phyloP scores from a whole-genome alignment of 1,140 invertebrate genomes.

The Eupristina koningsbergeri region DNA sequence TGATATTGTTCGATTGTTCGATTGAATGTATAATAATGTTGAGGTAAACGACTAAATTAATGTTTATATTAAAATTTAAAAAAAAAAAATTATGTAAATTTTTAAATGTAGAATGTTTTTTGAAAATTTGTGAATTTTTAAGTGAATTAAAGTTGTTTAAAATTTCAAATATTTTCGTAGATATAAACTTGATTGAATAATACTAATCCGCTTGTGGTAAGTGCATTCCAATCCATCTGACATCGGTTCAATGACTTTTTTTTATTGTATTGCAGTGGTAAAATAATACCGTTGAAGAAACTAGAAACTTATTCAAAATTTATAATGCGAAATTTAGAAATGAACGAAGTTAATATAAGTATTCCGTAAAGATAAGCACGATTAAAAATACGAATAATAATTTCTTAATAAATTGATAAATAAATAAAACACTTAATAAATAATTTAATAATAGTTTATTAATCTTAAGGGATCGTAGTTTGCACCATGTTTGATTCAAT shows the following conservation, averaged over 20 bases:
- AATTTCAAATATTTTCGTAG: neutral
- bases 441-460: slow-evolving; percentile 51
- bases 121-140: too few species aligned
- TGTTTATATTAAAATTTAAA: too few species aligned
- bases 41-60: too few species aligned
- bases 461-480: slow-evolving; percentile 38
- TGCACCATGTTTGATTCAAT: slow-evolving; percentile 46
- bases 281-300: neutral
- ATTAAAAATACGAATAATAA: neutral
- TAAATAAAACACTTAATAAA: slow-evolving; percentile 40
- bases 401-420: neutral
- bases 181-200: neutral
- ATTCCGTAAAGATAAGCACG: neutral
- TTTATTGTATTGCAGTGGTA: neutral
- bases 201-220: neutral
- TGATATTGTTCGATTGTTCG: too few species aligned
- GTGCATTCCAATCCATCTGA: neutral
- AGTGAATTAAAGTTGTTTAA: neutral
- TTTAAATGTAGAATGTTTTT: too few species aligned
- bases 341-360: neutral
- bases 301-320: neutral
- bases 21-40: too few species aligned
- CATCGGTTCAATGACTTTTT: neutral
- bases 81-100: too few species aligned
- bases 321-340: neutral